Percentiles rank a stretch among this genome's conserved stretches.
These are phyloP conservation scores for Desmophyllum pertusum DNA, from an alignment of 92 coral and sea anemone genomes.

Conservation along the genomic window DNA sequence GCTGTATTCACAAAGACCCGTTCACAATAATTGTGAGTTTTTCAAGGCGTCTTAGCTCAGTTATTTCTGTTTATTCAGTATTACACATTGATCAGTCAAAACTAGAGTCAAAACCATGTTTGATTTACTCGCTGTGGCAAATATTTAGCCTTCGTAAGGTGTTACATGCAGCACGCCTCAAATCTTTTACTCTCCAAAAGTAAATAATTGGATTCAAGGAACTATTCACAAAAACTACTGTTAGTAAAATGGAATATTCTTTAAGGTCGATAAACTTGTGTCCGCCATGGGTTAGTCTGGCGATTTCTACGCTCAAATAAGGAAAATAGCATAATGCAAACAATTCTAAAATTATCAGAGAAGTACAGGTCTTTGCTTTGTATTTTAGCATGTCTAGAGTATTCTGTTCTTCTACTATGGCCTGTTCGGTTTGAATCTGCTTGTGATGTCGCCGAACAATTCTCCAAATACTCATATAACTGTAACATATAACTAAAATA, in stretches of 20 bases:
- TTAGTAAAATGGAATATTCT: neutral
- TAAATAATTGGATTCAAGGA: slow-evolving; percentile 5
- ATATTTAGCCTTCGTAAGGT: neutral
- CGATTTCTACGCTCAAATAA: neutral
- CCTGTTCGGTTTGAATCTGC: neutral
- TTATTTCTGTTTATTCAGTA: too few relatives aligned
- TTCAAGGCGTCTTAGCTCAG: too few relatives aligned
- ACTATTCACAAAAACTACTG: neutral
- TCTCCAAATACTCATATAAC: neutral
- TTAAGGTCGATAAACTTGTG: neutral
- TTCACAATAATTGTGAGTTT: too few relatives aligned
- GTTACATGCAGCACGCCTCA: neutral
- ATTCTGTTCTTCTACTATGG: neutral
- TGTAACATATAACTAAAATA: neutral
- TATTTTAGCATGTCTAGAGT: neutral
- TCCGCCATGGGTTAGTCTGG: neutral
- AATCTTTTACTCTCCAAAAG: slow-evolving; percentile 6
- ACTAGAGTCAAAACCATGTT: too few relatives aligned
- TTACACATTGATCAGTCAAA: too few relatives aligned
- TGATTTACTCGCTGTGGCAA: neutral
- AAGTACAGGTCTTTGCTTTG: slow-evolving; percentile 1
- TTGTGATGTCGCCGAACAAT: neutral
- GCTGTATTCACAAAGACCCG: too few relatives aligned
- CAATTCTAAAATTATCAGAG: neutral
- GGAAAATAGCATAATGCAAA: neutral